Evolutionary conservation across 2,113 vertebrate genomes (phyloP).

Genomic region (Eurypyga helias): DNA sequence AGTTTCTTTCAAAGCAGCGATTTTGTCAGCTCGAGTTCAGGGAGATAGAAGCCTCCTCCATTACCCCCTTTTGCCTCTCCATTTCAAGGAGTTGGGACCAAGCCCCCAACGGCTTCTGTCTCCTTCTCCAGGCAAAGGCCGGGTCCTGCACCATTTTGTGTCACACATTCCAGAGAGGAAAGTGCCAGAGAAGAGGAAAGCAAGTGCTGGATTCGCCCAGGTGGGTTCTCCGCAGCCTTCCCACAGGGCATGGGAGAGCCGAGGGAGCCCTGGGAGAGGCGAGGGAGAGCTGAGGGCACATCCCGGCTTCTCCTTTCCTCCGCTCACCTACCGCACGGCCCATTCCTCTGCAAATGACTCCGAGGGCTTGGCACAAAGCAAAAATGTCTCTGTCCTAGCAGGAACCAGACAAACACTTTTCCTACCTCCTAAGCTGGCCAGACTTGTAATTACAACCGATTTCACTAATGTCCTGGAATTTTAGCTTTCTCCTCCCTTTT

Average conservation of each 20-base stretch:
- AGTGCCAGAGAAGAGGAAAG: not conserved
- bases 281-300: not conserved
- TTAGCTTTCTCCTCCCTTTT: not conserved
- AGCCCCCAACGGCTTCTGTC: not conserved
- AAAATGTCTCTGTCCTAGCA: not conserved
- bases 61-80: not conserved
- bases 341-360: not conserved
- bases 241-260: not conserved
- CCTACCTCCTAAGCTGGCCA: constrained; percentile 21
- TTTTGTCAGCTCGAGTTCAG: not conserved
- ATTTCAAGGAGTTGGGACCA: not conserved
- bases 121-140: not conserved
- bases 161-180: not conserved
- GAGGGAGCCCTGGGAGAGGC: not conserved
- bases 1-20: not conserved
- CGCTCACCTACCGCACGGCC: not conserved
- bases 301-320: not conserved
- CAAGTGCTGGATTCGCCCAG: not conserved
- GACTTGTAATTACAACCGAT: constrained; percentile 32
- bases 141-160: not conserved
- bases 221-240: not conserved
- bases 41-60: not conserved
- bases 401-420: constrained; percentile 41
- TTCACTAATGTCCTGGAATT: constrained; percentile 47
- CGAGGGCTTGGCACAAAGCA: not conserved